These are phyloP conservation scores for Sphaerophoria rueppellii DNA, from an alignment of 2,888 invertebrate species.

Conservation along the genomic window DNA sequence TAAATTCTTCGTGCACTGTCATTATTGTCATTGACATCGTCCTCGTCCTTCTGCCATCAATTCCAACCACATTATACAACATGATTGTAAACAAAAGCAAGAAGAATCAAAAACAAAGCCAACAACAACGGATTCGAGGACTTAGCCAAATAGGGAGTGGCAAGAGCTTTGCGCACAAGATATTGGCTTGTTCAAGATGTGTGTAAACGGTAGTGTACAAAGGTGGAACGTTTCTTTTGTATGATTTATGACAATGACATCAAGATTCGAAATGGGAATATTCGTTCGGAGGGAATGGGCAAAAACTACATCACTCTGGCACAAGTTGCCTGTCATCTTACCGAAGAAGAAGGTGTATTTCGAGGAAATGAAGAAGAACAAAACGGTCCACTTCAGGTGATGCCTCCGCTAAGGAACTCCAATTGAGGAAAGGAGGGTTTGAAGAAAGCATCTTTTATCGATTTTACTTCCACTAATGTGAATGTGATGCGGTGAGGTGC, in stretches of 20 bases:
- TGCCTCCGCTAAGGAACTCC: background rate
- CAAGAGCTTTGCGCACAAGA: constrained; percentile 49
- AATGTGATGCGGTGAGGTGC: constrained; percentile 45
- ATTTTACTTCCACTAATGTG: constrained; percentile 70
- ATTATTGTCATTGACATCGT: constrained; percentile 50
- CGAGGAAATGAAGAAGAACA: background rate
- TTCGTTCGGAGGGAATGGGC: background rate
- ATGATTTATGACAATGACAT: constrained; percentile 71
- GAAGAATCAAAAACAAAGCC: background rate
- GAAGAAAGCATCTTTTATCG: constrained; percentile 57
- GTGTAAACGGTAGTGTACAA: constrained; percentile 58
- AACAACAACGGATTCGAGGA: constrained; percentile 16
- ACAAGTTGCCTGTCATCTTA: constrained; percentile 55
- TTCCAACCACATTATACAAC: constrained; percentile 33
- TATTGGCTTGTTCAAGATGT: constrained; percentile 60
- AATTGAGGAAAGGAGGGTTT: background rate
- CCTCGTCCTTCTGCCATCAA: constrained; percentile 56
- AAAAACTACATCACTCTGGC: constrained; percentile 51
- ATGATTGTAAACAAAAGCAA: constrained; percentile 6
- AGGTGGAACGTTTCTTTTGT: constrained; percentile 55
- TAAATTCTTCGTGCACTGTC: constrained; percentile 51
- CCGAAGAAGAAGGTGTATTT: background rate
- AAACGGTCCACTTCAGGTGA: constrained; percentile 9
- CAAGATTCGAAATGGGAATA: constrained; percentile 14
- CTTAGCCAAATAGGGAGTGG: constrained; percentile 24